phyloP scores from a whole-genome alignment of 2,888 invertebrate species.

The Amblyteles armatorius region DNA sequence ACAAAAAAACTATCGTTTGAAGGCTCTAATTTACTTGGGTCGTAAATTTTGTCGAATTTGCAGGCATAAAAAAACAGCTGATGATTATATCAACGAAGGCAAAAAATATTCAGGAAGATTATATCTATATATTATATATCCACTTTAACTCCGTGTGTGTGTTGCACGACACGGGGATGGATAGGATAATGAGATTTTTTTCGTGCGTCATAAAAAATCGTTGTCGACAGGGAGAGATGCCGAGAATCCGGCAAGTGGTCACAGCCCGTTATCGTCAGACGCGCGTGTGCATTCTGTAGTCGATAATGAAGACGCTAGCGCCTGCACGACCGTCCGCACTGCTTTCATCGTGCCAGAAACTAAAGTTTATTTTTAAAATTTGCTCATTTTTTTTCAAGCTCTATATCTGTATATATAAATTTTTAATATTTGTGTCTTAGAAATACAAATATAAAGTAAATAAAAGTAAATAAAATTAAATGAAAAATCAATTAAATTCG shows the following conservation, averaged over 20 bases:
- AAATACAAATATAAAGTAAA: too few relatives aligned
- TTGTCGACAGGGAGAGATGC: background rate
- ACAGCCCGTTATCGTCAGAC: slow-evolving; percentile 41
- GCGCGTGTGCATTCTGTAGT: background rate
- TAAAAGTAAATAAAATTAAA: too few relatives aligned
- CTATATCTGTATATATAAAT: too few relatives aligned
- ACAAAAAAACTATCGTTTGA: background rate
- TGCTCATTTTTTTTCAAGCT: too few relatives aligned
- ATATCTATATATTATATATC: background rate
- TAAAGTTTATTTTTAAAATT: background rate
- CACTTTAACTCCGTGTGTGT: background rate
- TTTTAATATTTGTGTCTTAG: too few relatives aligned
- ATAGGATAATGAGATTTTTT: slow-evolving; percentile 59
- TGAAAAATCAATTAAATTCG: too few relatives aligned
- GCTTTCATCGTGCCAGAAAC: background rate
- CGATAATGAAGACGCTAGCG: slow-evolving; percentile 4
- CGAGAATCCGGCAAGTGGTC: slow-evolving; percentile 42
- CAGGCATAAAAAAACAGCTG: slow-evolving; percentile 19
- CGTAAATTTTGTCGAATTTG: slow-evolving; percentile 22
- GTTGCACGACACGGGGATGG: slow-evolving; percentile 37
- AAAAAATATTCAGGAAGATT: slow-evolving; percentile 22
- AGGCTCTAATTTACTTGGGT: background rate
- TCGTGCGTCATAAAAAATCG: slow-evolving; percentile 56
- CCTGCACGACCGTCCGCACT: background rate
- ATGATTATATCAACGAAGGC: slow-evolving; percentile 30